phyloP scores from a whole-genome alignment of 2,888 invertebrate genomes.

The Leptopilina myrica region DNA sequence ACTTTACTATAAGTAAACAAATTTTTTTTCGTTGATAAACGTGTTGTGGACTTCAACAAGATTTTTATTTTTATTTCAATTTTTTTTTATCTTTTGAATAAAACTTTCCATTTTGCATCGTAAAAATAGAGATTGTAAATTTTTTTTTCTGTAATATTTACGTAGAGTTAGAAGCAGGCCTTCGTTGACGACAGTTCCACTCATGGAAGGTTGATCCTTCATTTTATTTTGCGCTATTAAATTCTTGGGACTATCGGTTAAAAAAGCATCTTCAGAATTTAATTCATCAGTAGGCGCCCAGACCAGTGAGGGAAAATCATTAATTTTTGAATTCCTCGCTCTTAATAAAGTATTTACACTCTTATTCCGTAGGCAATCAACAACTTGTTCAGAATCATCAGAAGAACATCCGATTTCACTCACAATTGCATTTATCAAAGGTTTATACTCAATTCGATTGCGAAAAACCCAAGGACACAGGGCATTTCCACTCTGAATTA shows the following conservation, averaged over 20 bases:
- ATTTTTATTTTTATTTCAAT: no score
- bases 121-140: not conserved
- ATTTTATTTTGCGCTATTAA: constrained; percentile 18
- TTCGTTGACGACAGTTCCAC: constrained; percentile 10
- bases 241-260: constrained; percentile 3
- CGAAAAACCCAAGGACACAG: constrained; percentile 50
- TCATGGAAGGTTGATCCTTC: constrained; percentile 26
- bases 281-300: constrained; percentile 10
- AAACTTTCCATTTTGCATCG: not conserved
- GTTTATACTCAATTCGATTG: constrained; percentile 78
- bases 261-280: constrained; percentile 8
- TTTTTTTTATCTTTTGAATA: not conserved
- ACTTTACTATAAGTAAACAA: no score
- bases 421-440: constrained; percentile 81
- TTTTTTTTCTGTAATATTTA: not conserved
- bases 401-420: constrained; percentile 80
- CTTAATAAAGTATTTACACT: not conserved
- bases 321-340: not conserved
- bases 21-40: no score
- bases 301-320: not conserved
- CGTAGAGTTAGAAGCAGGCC: not conserved
- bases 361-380: constrained; percentile 82
- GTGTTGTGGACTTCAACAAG: no score
- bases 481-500: constrained; percentile 53
- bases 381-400: constrained; percentile 77